Base-by-base conservation (phyloP, 1,140 invertebrate genomes). In the Drosophila auraria region DNA sequence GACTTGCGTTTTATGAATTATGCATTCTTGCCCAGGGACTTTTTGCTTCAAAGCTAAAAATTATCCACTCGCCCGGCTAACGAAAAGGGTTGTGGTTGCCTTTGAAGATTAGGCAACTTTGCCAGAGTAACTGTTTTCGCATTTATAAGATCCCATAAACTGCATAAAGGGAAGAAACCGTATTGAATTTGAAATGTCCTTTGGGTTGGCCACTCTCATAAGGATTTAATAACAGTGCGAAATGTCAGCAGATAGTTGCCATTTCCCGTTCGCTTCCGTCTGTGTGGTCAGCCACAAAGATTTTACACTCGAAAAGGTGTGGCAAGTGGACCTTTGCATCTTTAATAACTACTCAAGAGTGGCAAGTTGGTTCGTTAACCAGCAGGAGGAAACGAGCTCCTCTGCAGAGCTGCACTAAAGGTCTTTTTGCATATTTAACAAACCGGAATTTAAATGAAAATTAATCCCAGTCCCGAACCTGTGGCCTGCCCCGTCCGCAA, bases 381-480 rank as follows among this genome's bases (percentile, higher is more conserved):
- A 56, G 38, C 57, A 54, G 36, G 30, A 20, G 20, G 20, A 20
- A 0, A 20, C 20, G 1, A 20, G 20, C 20, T 20, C 20, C 20
- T 20, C 20, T 20, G 20, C 20, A 20, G 20, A 44, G 47, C 45
- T 30, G 56, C 42, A 47, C 60, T 50, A 53, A 66, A 79, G 36
- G 51, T 59, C 71, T 73, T 73, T 73, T 51, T 82, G 83, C 83
- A 86, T 87, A 86, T 82, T 84, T 86, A 78, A 82, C 78, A 66
- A 40, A 78, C 74, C 71, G 79, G 78, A 86, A 86, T 86, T 86
- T 86, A 86, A 86, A 86, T 86, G 69, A 71, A 87, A 86, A 78
- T 86, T 86, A 87, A 86, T 86, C 80, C 68, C 59, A 82, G 61
- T 60, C 66, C 60, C 45, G 69, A 17, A n/a, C n/a, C 66, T 73